Conservation (phyloP, 2,888 invertebrate genomes). For the Aleiodes testaceus region DNA sequence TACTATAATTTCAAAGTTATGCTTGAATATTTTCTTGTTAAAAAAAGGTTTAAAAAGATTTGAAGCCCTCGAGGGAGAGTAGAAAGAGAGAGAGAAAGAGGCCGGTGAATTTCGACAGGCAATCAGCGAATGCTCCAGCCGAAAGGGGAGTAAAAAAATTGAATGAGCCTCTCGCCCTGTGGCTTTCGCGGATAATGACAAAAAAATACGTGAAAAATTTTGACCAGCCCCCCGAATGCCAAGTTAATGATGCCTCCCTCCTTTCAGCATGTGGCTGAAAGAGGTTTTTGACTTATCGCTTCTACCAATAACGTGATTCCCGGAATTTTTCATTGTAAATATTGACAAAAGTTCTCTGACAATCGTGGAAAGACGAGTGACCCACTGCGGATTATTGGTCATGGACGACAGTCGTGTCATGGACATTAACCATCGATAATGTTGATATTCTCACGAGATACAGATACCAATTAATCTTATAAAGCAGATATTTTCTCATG, state of each 20-base stretch:
- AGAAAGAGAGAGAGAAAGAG: neutral
- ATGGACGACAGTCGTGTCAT: slow-evolving; percentile 18
- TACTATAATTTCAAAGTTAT: neutral
- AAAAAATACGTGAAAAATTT: slow-evolving; percentile 17
- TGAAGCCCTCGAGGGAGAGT: neutral
- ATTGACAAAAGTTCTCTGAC: neutral
- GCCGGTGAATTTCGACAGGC: neutral
- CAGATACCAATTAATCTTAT: slow-evolving; percentile 3
- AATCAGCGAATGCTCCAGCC: slow-evolving; percentile 3
- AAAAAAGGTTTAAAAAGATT: slow-evolving; percentile 1
- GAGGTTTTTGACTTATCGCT: neutral
- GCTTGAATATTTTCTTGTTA: slow-evolving; percentile 5
- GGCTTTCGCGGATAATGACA: slow-evolving; percentile 7
- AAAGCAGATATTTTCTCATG: neutral
- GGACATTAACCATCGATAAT: slow-evolving; percentile 9
- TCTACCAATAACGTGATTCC: neutral
- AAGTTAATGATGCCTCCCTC: neutral
- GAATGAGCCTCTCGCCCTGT: neutral
- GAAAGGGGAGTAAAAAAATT: slow-evolving; percentile 10
- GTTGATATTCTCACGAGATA: slow-evolving; percentile 25
- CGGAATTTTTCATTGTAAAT: neutral
- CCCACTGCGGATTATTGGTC: slow-evolving; percentile 26
- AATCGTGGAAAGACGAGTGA: slow-evolving; percentile 13
- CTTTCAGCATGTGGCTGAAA: neutral
- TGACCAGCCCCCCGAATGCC: neutral